phyloP scores from a whole-genome alignment of 2,113 vertebrate genomes.

The Eira barbara region DNA sequence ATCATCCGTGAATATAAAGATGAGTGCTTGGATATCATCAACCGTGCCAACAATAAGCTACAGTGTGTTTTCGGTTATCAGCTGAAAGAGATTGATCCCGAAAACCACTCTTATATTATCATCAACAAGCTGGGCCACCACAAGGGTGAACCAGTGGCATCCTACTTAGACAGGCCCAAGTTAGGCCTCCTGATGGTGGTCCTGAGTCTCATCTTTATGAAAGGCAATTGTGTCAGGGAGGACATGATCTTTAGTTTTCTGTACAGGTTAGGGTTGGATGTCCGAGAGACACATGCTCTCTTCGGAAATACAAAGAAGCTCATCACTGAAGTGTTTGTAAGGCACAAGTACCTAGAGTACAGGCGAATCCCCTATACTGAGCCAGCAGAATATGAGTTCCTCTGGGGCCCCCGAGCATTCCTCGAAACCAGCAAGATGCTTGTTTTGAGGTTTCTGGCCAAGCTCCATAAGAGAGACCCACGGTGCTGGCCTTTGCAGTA shows the following conservation, averaged over 20 bases:
- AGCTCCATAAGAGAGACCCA: slow-evolving; percentile 72
- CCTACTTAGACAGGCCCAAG: slow-evolving; percentile 82
- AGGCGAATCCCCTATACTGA: slow-evolving; percentile 83
- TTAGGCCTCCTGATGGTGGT: slow-evolving; percentile 88
- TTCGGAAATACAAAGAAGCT: slow-evolving; percentile 90
- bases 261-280: slow-evolving; percentile 73
- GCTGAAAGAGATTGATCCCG: slow-evolving; percentile 88
- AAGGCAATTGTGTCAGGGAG: slow-evolving; percentile 86
- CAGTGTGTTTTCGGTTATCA: slow-evolving; percentile 90
- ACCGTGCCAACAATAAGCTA: slow-evolving; percentile 76
- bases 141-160: neutral
- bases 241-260: slow-evolving; percentile 76
- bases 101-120: slow-evolving; percentile 88
- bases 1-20: slow-evolving; percentile 87
- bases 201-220: slow-evolving; percentile 94
- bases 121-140: slow-evolving; percentile 79
- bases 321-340: slow-evolving; percentile 90
- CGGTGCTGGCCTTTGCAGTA: slow-evolving; percentile 57
- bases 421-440: slow-evolving; percentile 86
- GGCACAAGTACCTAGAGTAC: slow-evolving; percentile 88
- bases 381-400: slow-evolving; percentile 82
- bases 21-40: slow-evolving; percentile 84
- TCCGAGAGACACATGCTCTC: slow-evolving; percentile 81
- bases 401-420: slow-evolving; percentile 86
- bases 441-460: slow-evolving; percentile 85